These are phyloP conservation scores for Gerris buenoi DNA, from an alignment of 1,140 invertebrate species.

Conservation along the genomic window DNA sequence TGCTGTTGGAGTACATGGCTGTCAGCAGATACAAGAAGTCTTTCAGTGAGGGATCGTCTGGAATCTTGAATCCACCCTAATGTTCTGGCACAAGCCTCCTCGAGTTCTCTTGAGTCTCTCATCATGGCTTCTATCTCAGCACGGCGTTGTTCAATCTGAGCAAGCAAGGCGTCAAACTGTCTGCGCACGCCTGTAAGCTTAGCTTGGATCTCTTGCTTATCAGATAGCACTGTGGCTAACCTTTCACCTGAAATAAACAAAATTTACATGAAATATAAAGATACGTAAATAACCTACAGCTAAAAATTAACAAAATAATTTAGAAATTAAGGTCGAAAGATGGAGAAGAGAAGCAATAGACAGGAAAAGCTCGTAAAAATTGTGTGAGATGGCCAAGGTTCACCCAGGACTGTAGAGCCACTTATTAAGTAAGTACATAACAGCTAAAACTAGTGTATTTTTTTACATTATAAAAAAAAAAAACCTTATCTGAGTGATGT, in stretches of 20 bases:
- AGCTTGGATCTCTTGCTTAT: slow-evolving; percentile 76
- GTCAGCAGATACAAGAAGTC: slow-evolving; percentile 72
- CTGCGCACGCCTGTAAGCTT: slow-evolving; percentile 70
- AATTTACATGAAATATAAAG: no score
- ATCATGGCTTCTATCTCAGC: slow-evolving; percentile 77
- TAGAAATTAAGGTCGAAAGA: no score
- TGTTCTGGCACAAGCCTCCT: slow-evolving; percentile 67
- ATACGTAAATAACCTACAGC: no score
- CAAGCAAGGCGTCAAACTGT: slow-evolving; percentile 68
- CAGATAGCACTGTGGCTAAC: slow-evolving; percentile 74
- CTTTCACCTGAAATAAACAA: slow-evolving; percentile 74
- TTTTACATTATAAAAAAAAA: no score
- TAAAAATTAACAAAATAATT: no score
- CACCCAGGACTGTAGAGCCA: no score
- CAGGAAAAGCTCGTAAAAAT: no score
- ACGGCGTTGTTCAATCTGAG: slow-evolving; percentile 76
- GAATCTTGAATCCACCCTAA: slow-evolving; percentile 75
- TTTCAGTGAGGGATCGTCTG: slow-evolving; percentile 53
- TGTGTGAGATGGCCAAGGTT: no score
- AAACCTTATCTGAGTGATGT: no score
- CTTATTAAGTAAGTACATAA: no score
- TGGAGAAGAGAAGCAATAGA: no score
- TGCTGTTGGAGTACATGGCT: slow-evolving; percentile 67
- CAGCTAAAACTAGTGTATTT: no score
- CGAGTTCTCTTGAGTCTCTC: slow-evolving; percentile 69